These are phyloP conservation scores for Andrena bicolor DNA, from an alignment of 2,888 invertebrate species.

Conservation along the genomic window DNA sequence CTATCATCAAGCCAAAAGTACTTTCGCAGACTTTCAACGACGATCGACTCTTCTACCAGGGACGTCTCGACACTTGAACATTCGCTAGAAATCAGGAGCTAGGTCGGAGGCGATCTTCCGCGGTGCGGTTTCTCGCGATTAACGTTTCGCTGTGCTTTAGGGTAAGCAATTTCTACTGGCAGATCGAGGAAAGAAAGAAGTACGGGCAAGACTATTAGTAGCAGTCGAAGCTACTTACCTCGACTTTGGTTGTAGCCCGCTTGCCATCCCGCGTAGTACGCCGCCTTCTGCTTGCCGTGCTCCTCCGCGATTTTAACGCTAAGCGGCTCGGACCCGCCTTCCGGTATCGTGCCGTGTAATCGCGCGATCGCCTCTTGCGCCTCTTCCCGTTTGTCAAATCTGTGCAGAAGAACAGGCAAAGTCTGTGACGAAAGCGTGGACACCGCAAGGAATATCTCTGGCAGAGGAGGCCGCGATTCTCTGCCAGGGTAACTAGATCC, in stretches of 20 bases:
- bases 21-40: neutral
- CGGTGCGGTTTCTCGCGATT: no score
- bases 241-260: constrained; percentile 89
- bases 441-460: neutral
- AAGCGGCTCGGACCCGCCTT: constrained; percentile 93
- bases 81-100: no score
- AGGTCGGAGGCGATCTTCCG: no score
- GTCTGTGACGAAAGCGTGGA: neutral
- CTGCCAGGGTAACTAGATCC: constrained; percentile 16
- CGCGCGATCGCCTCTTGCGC: constrained; percentile 95
- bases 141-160: neutral
- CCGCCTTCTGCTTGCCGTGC: constrained; percentile 93
- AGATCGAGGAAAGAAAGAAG: constrained; percentile 49
- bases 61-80: no score
- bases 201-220: constrained; percentile 44
- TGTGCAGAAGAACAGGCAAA: constrained; percentile 79
- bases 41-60: no score
- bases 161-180: constrained; percentile 56
- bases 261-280: constrained; percentile 90
- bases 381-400: constrained; percentile 94
- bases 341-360: constrained; percentile 93
- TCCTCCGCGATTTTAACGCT: constrained; percentile 95
- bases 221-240: constrained; percentile 80
- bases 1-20: neutral
- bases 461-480: constrained; percentile 1